Evolutionary conservation across 35 echinoderm and acorn worm genomes (phyloP), one percentile per base, ranked within the genome.

Genomic region (Patiria miniata): DNA sequence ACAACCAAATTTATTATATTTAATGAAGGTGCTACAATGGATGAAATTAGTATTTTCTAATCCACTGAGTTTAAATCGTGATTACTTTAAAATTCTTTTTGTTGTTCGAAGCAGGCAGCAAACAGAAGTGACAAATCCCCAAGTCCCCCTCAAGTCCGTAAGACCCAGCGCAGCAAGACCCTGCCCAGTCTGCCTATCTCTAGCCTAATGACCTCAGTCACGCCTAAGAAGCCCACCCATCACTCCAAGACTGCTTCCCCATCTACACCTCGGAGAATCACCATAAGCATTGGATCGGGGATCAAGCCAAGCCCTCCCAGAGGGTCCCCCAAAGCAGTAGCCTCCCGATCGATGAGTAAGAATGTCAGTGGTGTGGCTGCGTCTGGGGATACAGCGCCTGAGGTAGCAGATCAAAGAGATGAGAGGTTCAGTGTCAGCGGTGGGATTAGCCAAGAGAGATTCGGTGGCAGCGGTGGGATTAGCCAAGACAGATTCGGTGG

Each of bases 171-270:
- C 47, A 89, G 59, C 18, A 82, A 86, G 37, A 86, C 77, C 30
- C 84, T 94, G 19, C 87, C 93, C 17, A 79, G 82, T 39, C 85
- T 94, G 23, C 93, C 93, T 0, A 79, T 94, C 19, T 81, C 87
- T 5, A 94, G 79, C 78, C 61, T 81, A 37, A 88, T 88, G 79
- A 94, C 93, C 5, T 81, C 88, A 14, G 79, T 94, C 16, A 85
- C 88, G 17, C 88, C 93, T 8, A 94, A 94, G 61, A 79, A 81
- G 44, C 88, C 83, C 4, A 68, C 85, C 1, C 83, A 83, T 34
- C 83, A 44, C 14, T 61, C 57, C 17, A 77, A 68, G 58, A 77
- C 81, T n/a, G 77, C 28, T 39, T 65, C 69, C 1, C 59, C 89
- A 54, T 34, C 81, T 8, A 80, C 32, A 59, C 50, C 61, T 1